These are phyloP conservation scores for Panopea generosa DNA, from an alignment of 2,888 invertebrate species.

Conservation along the genomic window DNA sequence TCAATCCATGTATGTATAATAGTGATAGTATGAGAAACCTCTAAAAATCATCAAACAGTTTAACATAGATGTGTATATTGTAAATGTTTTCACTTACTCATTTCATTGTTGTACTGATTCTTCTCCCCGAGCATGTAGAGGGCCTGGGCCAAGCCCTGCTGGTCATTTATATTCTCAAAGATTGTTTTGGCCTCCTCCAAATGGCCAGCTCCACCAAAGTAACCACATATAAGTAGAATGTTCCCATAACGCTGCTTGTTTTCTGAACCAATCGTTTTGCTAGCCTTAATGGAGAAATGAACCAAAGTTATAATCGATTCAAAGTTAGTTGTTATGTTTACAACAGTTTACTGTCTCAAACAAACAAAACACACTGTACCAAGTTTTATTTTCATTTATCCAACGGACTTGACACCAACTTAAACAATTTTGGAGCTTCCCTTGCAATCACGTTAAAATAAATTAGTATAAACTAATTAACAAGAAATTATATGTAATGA, in stretches of 20 bases:
- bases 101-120: slow-evolving; percentile 63
- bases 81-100: slow-evolving; percentile 44
- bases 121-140: slow-evolving; percentile 68
- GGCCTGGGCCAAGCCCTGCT: slow-evolving; percentile 62
- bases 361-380: too few species aligned
- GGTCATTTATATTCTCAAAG: slow-evolving; percentile 54
- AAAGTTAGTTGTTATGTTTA: background rate
- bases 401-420: too few species aligned
- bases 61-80: background rate
- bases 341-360: too few species aligned
- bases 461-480: too few species aligned
- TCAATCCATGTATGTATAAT: too few species aligned
- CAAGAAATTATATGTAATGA: too few species aligned
- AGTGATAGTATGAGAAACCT: too few species aligned
- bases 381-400: too few species aligned
- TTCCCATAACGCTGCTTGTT: slow-evolving; percentile 52
- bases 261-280: background rate
- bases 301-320: background rate
- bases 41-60: too few species aligned
- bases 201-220: slow-evolving; percentile 46
- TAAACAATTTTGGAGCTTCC: too few species aligned
- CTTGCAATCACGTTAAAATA: too few species aligned
- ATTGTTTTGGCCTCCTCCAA: slow-evolving; percentile 55
- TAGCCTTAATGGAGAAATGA: background rate
- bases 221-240: slow-evolving; percentile 65